Evolutionary conservation across 2,113 vertebrate species (phyloP), one percentile per base, ranked within the genome.

Genomic region (Tringa solitaria): DNA sequence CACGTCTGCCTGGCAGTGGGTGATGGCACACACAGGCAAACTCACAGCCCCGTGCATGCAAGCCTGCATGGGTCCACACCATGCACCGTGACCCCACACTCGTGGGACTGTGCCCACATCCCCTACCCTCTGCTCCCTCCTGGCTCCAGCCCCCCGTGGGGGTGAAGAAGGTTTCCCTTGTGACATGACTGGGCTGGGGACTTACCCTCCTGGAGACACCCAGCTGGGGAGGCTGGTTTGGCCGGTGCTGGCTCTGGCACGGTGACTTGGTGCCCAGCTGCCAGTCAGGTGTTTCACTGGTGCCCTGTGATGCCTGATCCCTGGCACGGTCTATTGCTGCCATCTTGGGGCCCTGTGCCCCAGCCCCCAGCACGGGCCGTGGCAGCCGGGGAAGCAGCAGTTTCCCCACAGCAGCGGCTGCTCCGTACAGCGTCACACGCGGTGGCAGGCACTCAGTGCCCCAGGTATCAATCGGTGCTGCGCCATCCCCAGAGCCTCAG

Each of bases 121-220:
- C 35, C 41, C 28, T 27, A 30, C 32, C 41, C 22, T 35, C 46
- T 14, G 46, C 75, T 75, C 41, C 22, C 39, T 45, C 20, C 50
- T 11, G 1, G 53, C 12, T n/a, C 51, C 1, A 3, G n/a, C 43
- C 37, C 26, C 3, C 11, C 5, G 14, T 1, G 1, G 28, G 20
- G 28, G 51, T 12, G 3, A 39, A 30, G 39, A 21, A 17, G 63
- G 53, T 43, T 76, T 84, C 63, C 41, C 80, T 72, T 89, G 54
- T 92, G 95, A 76, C 76, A 43, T 0, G 50, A 23, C 17, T 2
- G 6, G 73, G 45, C 48, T 37, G 92, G 93, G 90, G 65, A 12
- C 78, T 72, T 7, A 2, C 32, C 46, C 33, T 39, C 32, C 76
- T 64, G 59, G 79, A 53, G 85, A 64, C 59, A 56, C 81, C 65